Evolutionary conservation across 2,113 vertebrate species (phyloP), one percentile per base, ranked within the genome.

Genomic region (Bostrychus sinensis): DNA sequence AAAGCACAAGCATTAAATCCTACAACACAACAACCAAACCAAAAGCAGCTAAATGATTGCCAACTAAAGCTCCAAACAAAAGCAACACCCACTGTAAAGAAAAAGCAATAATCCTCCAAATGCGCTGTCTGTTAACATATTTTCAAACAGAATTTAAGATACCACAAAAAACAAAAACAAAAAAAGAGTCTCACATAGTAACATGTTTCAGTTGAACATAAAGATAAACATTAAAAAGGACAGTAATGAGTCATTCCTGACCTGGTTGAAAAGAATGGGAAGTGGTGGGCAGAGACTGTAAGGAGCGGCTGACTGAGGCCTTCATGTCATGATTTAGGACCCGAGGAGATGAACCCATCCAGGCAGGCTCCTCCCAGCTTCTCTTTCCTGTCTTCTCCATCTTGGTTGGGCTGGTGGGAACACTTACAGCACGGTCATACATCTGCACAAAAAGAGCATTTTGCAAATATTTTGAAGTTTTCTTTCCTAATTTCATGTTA

Each of bases 321-420:
- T 97, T 98, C 96, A 98, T 95, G 73, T 96, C 94, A 22, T 82
- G 93, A 85, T 79, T 95, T 61, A 98, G 85, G 2, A 97, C 81
- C 14, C 95, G 91, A 0, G 95, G 95, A 0, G 95, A 96, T 0
- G 95, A 96, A 1, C 96, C 96, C 91, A 99, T 89, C 96, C 96
- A 99, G 66, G 91, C 94, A 0, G 97, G 97, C 77, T 99, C 97
- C 77, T 99, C 96, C 96, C 97, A 99, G 88, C 97, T 98, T 71
- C 95, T 94, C 76, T 95, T 93, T 42, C 95, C 95, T 0, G 92
- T 87, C 42, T 92, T 94, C 84, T 91, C 92, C 88, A 96, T 83
- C 81, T 94, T 96, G 16, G 96, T 98, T 38, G 97, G 97, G 80
- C 96, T 99, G 82, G 94, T 94, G 39, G 96, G 97, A 68, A 96